Conservation (phyloP, 1,140 invertebrate species). For the Leptopilina boulardi region DNA sequence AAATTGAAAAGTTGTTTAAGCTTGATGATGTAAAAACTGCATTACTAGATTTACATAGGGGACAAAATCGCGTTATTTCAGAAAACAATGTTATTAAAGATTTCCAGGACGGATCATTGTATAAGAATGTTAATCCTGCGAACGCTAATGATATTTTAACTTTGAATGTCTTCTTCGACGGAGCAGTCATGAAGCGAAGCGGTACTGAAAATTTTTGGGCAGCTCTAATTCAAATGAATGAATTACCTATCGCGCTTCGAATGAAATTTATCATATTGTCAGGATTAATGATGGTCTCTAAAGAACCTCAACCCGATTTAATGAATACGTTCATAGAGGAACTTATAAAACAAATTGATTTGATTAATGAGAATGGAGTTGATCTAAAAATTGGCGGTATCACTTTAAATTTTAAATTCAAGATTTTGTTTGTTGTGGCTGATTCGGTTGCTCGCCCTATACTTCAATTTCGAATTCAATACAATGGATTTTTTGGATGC, state of each 20-base stretch:
- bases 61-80: too few species aligned
- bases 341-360: not conserved
- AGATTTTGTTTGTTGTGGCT: slow-evolving; percentile 3
- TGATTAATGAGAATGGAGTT: not conserved
- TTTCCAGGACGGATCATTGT: too few species aligned
- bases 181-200: too few species aligned
- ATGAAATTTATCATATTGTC: not conserved
- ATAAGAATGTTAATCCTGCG: too few species aligned
- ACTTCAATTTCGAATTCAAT: slow-evolving; percentile 41
- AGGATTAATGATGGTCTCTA: not conserved
- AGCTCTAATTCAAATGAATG: too few species aligned
- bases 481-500: slow-evolving; percentile 44
- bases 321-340: not conserved
- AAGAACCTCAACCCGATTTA: not conserved
- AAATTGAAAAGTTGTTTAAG: not conserved
- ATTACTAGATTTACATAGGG: too few species aligned
- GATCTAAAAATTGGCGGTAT: not conserved
- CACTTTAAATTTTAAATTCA: not conserved
- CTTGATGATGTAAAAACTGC: not conserved
- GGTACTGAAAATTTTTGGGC: too few species aligned
- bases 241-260: too few species aligned
- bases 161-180: too few species aligned
- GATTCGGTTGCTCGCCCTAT: slow-evolving; percentile 43
- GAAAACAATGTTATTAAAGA: too few species aligned
- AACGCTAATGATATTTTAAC: too few species aligned